phyloP scores from a whole-genome alignment of 1,140 invertebrate genomes.

The Paramacrobiotus metropolitanus region DNA sequence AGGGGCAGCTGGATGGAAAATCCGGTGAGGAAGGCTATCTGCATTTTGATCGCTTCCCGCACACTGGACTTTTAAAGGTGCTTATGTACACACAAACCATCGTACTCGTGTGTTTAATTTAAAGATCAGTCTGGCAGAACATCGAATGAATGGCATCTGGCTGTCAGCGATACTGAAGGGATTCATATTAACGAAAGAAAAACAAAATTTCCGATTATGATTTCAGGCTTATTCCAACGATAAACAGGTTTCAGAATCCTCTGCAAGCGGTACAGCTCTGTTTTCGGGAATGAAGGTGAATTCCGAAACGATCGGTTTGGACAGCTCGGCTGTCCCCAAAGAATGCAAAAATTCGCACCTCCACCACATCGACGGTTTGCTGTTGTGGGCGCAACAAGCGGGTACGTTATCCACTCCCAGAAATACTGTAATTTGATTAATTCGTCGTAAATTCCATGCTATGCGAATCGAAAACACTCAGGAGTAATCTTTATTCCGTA shows the following conservation, averaged over 20 bases:
- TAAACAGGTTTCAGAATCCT: conserved; percentile 13
- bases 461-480: too few relatives aligned
- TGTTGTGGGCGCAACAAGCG: conserved; percentile 36
- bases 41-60: conserved; percentile 17
- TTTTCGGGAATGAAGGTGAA: conserved; percentile 34
- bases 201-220: too few relatives aligned
- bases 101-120: too few relatives aligned
- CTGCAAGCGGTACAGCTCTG: conserved; percentile 12
- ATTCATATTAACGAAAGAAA: too few relatives aligned
- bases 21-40: conserved; percentile 17
- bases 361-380: conserved; percentile 32
- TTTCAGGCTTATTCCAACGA: conserved; percentile 12
- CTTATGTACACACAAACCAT: background rate
- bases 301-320: conserved; percentile 47
- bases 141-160: too few relatives aligned
- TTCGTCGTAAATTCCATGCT: too few relatives aligned
- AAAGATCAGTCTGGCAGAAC: too few relatives aligned
- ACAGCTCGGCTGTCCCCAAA: conserved; percentile 34
- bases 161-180: too few relatives aligned
- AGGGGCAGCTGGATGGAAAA: conserved; percentile 18
- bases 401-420: too few relatives aligned
- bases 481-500: too few relatives aligned
- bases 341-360: conserved; percentile 41
- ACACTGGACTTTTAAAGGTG: conserved; percentile 11
- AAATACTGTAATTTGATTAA: too few relatives aligned